Percentiles rank a stretch among this genome's conserved stretches.
phyloP scores from a whole-genome alignment of 2,888 invertebrate species.

The Dryobotodes eremita region DNA sequence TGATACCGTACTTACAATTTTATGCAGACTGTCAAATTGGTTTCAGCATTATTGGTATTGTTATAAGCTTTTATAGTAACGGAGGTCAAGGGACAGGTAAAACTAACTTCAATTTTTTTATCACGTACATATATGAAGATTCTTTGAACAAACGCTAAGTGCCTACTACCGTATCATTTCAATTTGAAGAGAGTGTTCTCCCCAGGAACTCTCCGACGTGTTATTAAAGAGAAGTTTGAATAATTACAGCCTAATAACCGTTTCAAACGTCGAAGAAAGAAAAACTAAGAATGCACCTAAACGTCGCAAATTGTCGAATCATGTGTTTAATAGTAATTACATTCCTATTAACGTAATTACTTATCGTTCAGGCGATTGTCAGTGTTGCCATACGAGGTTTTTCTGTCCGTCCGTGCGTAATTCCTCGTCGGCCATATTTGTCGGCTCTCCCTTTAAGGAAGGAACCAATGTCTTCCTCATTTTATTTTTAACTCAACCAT shows the following conservation, averaged over 20 bases:
- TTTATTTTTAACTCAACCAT: slow-evolving; percentile 69
- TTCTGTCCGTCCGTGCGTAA: slow-evolving; percentile 62
- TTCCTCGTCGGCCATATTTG: slow-evolving; percentile 74
- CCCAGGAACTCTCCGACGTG: slow-evolving; percentile 19
- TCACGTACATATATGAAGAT: too few relatives aligned
- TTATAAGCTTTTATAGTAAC: not conserved
- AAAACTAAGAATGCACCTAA: slow-evolving; percentile 40
- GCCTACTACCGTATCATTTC: slow-evolving; percentile 1
- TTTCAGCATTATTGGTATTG: not conserved
- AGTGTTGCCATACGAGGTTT: slow-evolving; percentile 58
- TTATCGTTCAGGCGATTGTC: slow-evolving; percentile 46
- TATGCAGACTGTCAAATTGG: not conserved
- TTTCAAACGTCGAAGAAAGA: slow-evolving; percentile 15
- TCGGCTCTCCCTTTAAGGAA: slow-evolving; percentile 74
- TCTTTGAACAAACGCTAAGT: not conserved
- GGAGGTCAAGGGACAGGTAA: not conserved
- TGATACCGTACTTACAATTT: slow-evolving; percentile 7
- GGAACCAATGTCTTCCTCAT: slow-evolving; percentile 73
- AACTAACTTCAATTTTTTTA: too few relatives aligned
- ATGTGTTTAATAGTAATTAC: slow-evolving; percentile 57
- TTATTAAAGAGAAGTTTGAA: slow-evolving; percentile 43
- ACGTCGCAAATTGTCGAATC: slow-evolving; percentile 42
- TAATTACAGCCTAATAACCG: slow-evolving; percentile 41
- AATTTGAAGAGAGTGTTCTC: slow-evolving; percentile 7
- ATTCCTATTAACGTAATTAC: slow-evolving; percentile 61